These are phyloP conservation scores for Leptopilina drosophilae DNA, from an alignment of 2,888 invertebrate species.

Conservation along the genomic window DNA sequence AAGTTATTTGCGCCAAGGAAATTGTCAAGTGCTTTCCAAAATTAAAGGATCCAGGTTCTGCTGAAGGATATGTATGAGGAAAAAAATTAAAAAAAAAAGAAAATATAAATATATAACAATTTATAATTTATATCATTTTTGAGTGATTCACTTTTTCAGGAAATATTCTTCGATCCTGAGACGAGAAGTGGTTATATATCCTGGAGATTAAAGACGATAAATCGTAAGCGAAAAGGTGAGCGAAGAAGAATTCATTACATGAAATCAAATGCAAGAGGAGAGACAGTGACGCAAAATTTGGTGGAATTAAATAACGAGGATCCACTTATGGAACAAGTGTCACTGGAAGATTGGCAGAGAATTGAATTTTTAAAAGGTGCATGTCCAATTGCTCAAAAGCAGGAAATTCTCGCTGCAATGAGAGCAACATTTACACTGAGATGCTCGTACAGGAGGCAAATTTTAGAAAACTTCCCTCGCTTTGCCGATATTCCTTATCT, in stretches of 20 bases:
- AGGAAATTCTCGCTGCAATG: constrained; percentile 41
- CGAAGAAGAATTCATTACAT: not conserved
- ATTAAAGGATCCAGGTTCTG: constrained; percentile 28
- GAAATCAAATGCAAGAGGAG: not conserved
- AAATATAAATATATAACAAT: not conserved
- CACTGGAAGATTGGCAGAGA: not conserved
- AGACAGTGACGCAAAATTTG: not conserved
- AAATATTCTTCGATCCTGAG: constrained; percentile 52
- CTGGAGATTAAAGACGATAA: constrained; percentile 50
- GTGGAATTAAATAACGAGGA: not conserved
- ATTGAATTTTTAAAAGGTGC: constrained; percentile 13
- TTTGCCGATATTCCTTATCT: constrained; percentile 46
- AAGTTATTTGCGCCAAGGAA: constrained; percentile 42
- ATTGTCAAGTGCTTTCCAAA: constrained; percentile 43
- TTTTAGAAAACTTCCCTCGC: constrained; percentile 46
- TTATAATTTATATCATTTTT: not conserved
- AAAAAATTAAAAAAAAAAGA: not conserved
- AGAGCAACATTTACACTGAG: constrained; percentile 45
- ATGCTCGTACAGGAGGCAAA: constrained; percentile 32
- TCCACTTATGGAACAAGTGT: not conserved
- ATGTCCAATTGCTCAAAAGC: constrained; percentile 45
- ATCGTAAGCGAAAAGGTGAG: constrained; percentile 38
- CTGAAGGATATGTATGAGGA: constrained; percentile 21
- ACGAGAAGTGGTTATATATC: constrained; percentile 48
- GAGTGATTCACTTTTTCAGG: constrained; percentile 26